Base-by-base conservation (phyloP, 1,140 invertebrate genomes). In the Drosophila fuyamai region DNA sequence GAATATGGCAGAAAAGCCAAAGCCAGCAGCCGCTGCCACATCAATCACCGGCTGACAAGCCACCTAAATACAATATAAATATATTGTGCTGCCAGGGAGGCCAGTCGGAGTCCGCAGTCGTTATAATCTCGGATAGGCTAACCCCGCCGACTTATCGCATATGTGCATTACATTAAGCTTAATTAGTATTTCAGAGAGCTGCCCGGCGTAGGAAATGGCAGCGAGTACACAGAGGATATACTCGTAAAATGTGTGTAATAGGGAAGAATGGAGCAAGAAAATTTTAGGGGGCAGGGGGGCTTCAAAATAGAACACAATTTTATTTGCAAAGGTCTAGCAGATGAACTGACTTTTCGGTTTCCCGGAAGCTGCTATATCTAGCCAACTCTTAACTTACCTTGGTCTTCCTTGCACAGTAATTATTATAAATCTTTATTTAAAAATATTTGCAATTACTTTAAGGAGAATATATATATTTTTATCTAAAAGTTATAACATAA, bases 131-230 rank as follows among this genome's bases (percentile, higher is more conserved):
- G 55, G 56, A 60, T 76, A 77, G 51, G 56, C 62, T 61, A 72
- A 71, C 66, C 67, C 68, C 68, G 63, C 13, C 74, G 63, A 77
- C 74, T 59, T 77, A 77, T 68, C 72, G 73, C 73, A 68, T 88
- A 83, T 86, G 82, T 86, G 83, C 79, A 86, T 86, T 86, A 83
- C 83, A 88, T 86, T 86, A 86, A 82, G 86, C 82, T 86, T 86
- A 86, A 86, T 86, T 86, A 86, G 82, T 86, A 73, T 79, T 83
- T 77, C 62, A 77, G 66, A 74, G 65, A 74, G 75, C 36, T 46
- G 55, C 50, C 46, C 60, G 59, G 54, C 35, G 29, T 54, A 58
- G 65, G 75, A 75, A 58, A 58, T 41, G n/a, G 47, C 32, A 14
- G 16, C 12, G 32, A 18, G 4, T 23, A 38, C 65, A 66, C 65